These are phyloP conservation scores for Thysanoteuthis rhombus DNA, from an alignment of 2,888 invertebrate species.

Conservation along the genomic window DNA sequence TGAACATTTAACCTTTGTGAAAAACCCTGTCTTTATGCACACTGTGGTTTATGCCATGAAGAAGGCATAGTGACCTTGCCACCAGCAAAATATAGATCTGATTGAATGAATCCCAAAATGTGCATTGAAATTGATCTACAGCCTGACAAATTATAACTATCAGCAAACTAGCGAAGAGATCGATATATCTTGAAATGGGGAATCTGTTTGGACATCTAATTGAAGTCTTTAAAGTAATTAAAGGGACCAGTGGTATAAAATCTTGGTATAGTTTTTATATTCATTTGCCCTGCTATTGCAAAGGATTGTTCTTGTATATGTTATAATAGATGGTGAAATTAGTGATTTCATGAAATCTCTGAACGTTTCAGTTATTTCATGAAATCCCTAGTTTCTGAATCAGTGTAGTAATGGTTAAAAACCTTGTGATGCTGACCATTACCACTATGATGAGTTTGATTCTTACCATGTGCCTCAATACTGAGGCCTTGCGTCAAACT, in stretches of 20 bases:
- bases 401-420: too few relatives aligned
- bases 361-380: too few relatives aligned
- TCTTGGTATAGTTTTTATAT: neutral
- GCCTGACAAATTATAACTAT: neutral
- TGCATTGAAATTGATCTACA: conserved; percentile 12
- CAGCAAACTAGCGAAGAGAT: neutral
- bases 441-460: too few relatives aligned
- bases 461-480: too few relatives aligned
- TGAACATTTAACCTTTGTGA: neutral
- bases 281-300: too few relatives aligned
- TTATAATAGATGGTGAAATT: too few relatives aligned
- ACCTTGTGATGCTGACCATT: too few relatives aligned
- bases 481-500: too few relatives aligned
- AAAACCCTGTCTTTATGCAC: neutral
- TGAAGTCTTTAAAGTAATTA: neutral
- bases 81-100: neutral
- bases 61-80: neutral
- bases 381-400: too few relatives aligned
- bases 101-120: neutral
- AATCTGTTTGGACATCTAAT: neutral
- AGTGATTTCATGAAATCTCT: too few relatives aligned
- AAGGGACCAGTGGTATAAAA: neutral
- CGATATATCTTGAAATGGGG: neutral
- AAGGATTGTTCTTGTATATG: too few relatives aligned
- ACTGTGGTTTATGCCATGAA: neutral